Evolutionary conservation across 2,888 invertebrate species (phyloP), one percentile per base, ranked within the genome.

Genomic region (Anoplius nigerrimus): DNA sequence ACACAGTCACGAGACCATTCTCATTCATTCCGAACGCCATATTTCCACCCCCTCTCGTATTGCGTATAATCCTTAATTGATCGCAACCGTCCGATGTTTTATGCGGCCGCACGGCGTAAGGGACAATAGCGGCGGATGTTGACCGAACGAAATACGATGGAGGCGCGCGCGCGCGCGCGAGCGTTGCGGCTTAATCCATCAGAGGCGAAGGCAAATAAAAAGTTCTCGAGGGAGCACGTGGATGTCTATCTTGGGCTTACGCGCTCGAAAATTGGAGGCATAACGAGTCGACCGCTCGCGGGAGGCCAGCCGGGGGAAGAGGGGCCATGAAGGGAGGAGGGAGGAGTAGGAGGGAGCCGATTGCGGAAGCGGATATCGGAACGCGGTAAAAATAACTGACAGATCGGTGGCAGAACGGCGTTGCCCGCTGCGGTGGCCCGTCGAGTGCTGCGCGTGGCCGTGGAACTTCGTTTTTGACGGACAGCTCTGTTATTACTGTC

Each of bases 401-500:
- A 74, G 79, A 79, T 76, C 73, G 76, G 69, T 68, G 70, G 67
- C 71, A 74, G 76, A 75, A 75, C 70, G 64, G 72, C 72, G 81
- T 74, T 80, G 71, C 64, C 69, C 66, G 71, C 60, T 53, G 64
- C 69, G 64, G 69, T 66, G 59, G 71, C 66, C 69, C 69, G 72
- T 75, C 69, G 78, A 76, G 72, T 76, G 75, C 72, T 62, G 71
- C 59, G 69, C 66, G 62, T 62, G 60, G 45, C 63, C 68, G 59
- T 70, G 72, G 74, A 78, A 79, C 76, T 75, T 80, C 75, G 75
- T 76, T 71, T 71, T 80, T 83, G 82, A 83, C 76, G 75, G 83
- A 82, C 83, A 75, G 82, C 72, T 81, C 83, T 82, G 83, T 83
- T 83, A 83, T 83, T 83, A 83, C 82, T 75, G 82, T 83, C 82